phyloP scores from a whole-genome alignment of 2,113 vertebrate species.

The Callionymus lyra region DNA sequence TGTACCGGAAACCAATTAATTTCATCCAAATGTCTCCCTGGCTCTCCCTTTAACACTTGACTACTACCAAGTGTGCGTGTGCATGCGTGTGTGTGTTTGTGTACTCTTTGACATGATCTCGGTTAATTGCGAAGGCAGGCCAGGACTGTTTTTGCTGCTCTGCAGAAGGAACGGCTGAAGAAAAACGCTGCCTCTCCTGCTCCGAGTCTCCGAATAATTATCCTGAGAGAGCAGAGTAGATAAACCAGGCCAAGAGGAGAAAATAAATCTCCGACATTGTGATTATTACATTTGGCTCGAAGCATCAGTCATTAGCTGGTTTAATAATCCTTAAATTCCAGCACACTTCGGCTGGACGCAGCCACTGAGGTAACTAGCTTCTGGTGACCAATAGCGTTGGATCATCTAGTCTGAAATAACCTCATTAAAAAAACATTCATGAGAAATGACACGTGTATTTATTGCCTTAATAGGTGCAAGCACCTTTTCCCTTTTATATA shows the following conservation, averaged over 20 bases:
- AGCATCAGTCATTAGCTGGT: conserved; percentile 43
- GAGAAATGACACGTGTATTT: no score
- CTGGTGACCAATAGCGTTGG: conserved; percentile 6
- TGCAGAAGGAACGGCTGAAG: conserved; percentile 29
- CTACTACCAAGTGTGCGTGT: no score
- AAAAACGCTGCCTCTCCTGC: conserved; percentile 24
- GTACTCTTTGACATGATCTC: conserved; percentile 47
- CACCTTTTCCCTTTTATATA: no score
- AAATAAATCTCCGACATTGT: conserved; percentile 28
- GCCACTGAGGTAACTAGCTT: conserved; percentile 13
- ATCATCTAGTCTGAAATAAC: no score
- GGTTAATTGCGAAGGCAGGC: conserved; percentile 46
- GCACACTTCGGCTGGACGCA: conserved; percentile 31
- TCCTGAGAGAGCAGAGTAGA: conserved; percentile 21
- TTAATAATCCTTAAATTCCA: conserved; percentile 38
- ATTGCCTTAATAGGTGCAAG: no score
- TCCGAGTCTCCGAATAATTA: conserved; percentile 57
- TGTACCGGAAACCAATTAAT: conserved; percentile 35
- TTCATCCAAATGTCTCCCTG: conserved; percentile 30
- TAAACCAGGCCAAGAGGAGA: not conserved
- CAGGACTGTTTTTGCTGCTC: conserved; percentile 5
- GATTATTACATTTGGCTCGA: conserved; percentile 54
- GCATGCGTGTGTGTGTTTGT: conserved; percentile 18
- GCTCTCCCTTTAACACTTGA: conserved; percentile 10
- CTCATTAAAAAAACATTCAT: no score